Percentiles rank a stretch among this genome's conserved stretches.
Conservation (phyloP, 1,140 invertebrate species). For the Megathymus violae region DNA sequence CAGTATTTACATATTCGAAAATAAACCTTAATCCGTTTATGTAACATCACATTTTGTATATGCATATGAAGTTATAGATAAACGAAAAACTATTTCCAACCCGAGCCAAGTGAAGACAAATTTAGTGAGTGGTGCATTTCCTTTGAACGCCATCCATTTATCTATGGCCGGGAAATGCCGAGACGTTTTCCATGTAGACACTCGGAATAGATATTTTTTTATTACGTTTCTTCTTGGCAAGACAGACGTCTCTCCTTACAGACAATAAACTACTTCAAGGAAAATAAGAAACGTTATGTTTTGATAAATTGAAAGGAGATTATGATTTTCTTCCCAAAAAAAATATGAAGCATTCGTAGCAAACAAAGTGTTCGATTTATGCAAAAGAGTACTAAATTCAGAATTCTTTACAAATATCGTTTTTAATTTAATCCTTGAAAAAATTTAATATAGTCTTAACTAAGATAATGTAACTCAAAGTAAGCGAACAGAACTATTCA, state of each 20-base stretch:
- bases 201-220: conserved; percentile 27
- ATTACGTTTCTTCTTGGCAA: conserved; percentile 17
- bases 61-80: background rate
- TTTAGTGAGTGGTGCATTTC: conserved; percentile 25
- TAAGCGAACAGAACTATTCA: too few species aligned
- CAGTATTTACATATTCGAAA: background rate
- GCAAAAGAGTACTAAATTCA: background rate
- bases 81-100: conserved; percentile 2
- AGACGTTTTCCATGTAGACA: conserved; percentile 24
- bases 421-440: too few species aligned
- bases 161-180: conserved; percentile 17
- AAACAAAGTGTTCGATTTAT: background rate
- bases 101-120: conserved; percentile 12
- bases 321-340: background rate
- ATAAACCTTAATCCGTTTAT: background rate
- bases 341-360: background rate
- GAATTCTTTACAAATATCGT: too few species aligned
- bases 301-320: background rate
- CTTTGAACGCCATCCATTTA: conserved; percentile 23
- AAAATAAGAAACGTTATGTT: conserved; percentile 1
- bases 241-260: background rate
- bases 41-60: background rate
- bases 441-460: too few species aligned
- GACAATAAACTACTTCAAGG: conserved; percentile 1
- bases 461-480: too few species aligned